Evolutionary conservation across 2,113 vertebrate genomes (phyloP), one percentile per base, ranked within the genome.

Genomic region (Nycticorax nycticorax): DNA sequence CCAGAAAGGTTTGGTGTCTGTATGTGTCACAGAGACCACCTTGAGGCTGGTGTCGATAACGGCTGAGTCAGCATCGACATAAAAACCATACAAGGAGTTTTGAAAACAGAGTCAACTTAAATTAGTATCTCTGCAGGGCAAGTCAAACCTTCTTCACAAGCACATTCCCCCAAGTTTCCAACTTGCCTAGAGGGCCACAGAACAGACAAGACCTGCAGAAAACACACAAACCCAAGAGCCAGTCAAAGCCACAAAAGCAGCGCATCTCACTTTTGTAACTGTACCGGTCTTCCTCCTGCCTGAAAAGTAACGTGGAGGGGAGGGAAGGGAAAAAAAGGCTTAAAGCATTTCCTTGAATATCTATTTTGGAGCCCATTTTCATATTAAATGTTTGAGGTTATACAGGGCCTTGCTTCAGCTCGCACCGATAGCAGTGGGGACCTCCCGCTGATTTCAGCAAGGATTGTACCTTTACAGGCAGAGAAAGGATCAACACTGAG

Each of bases 21-120:
- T 35, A 35, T 7, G 57, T 24, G 35, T 60, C 57, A 24, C 16
- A 60, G 23, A 60, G 57, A 37, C 23, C 59, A 60, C n/a, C 41
- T 79, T 2, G 0, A 82, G 68, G 5, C 27, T 12, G 48, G 18
- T 23, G 66, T 22, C 0, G 0, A 6, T 39, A 59, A 48, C 1
- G 8, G 14, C 18, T 55, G 80, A 89, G 28, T 11, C 33, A 92
- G 57, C 10, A 32, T 1, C 57, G 50, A 66, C 20, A 57, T 4
- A 35, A 74, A 83, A 85, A 45, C 2, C 52, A 47, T 1, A 16
- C 28, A 32, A 48, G 7, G 32, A 62, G 14, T 14, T 76, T 43
- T 13, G 66, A 85, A 87, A 69, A 8, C 33, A 69, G 16, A 76
- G 39, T 35, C 47, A 50, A 80, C 6, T 56, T 26, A 33, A 72